Evolutionary conservation across 2,888 invertebrate genomes (phyloP), one percentile per base, ranked within the genome.

Genomic region (Hypomecis punctinalis): DNA sequence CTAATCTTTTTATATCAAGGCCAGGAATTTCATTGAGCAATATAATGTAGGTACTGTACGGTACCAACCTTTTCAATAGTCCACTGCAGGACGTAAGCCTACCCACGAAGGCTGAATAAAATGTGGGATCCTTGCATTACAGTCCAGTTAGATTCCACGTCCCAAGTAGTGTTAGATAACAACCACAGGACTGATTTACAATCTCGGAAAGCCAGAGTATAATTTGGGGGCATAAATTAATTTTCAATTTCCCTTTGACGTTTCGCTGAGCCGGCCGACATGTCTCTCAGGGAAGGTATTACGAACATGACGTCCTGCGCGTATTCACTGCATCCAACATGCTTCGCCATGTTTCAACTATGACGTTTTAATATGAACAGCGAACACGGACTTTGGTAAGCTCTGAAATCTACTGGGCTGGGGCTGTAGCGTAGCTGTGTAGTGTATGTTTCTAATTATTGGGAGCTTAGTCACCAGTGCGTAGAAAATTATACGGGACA

Each of bases 211-310:
- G 81, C 82, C 82, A 23, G 11, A 72, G 64, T 74, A 78, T 81
- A 88, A 90, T 88, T 89, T 88, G 83, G 83, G 77, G 80, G 86
- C 90, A 90, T 92, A 92, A 91, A 92, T 92, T 92, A 93, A 90
- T 91, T 93, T 93, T 91, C 92, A 91, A 92, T 93, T 92, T 91
- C 86, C 88, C 89, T 91, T 91, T 92, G 92, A 92, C 91, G 83
- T 91, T 89, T 89, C 83, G 91, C 92, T 91, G 91, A 91, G 90
- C 88, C 85, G 78, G 83, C 79, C 83, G 83, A 83, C 90, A 83
- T 85, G 89, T 91, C 90, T 89, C 90, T 74, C 81, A 81, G 84
- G 82, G 83, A 76, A 86, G 88, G 89, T 88, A 91, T 90, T 89
- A 89, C 66, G 79, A 83, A 88, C 87, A 88, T 85, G 89, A 87